Evolutionary conservation across 2,797 vertebrate species (phyloP).

Genomic region (Sebastes diploproa): DNA sequence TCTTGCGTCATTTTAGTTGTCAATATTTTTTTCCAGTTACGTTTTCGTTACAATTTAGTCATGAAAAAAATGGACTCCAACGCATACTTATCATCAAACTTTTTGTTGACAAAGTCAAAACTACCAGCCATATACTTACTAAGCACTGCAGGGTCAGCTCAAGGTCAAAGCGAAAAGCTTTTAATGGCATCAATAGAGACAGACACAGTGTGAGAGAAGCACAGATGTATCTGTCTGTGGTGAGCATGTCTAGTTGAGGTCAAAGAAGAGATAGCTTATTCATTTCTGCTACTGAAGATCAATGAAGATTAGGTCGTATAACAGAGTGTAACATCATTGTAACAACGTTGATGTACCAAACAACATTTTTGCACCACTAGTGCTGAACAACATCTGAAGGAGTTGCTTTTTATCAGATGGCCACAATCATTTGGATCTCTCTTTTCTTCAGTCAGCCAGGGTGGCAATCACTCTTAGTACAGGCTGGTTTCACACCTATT

Average conservation of each 20-base stretch:
- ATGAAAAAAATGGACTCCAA: too few species aligned
- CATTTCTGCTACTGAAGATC: neutral
- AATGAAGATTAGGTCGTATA: neutral
- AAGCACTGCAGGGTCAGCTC: neutral
- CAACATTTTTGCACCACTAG: neutral
- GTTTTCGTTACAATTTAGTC: too few species aligned
- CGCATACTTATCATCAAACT: too few species aligned
- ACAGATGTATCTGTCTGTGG: neutral
- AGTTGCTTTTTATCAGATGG: neutral
- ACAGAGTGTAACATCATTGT: neutral
- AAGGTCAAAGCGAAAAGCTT: constrained; percentile 11
- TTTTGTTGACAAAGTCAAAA: too few species aligned
- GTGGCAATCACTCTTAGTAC: neutral
- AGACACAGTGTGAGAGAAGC: neutral
- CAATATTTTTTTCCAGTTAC: too few species aligned
- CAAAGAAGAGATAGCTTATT: neutral
- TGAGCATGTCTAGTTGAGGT: neutral
- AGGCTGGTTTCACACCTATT: neutral
- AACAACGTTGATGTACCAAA: neutral
- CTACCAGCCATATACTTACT: neutral
- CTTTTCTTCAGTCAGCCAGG: neutral
- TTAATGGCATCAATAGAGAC: neutral
- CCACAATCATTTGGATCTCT: too few species aligned
- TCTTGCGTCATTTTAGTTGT: too few species aligned
- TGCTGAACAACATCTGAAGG: neutral